A percentile compares a stretch with the other conserved stretches of the same genome.
These are phyloP conservation scores for Mustelus asterias DNA, from an alignment of 2,113 vertebrate genomes.

Conservation along the genomic window DNA sequence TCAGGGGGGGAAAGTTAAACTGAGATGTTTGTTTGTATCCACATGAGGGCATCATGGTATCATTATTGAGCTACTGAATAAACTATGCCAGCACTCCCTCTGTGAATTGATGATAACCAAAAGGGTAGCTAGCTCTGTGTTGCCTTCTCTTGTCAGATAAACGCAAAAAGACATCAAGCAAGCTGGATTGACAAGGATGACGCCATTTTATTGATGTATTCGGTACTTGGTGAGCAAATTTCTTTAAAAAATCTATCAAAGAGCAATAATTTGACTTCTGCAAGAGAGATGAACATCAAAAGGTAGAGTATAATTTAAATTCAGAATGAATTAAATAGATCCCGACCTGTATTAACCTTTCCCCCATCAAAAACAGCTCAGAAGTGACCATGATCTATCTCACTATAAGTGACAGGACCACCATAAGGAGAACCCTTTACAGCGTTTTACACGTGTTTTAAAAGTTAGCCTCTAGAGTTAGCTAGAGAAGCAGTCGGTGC, in stretches of 20 bases:
- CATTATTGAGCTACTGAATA: conserved; percentile 21
- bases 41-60: conserved; percentile 31
- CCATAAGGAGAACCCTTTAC: not conserved
- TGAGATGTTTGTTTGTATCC: conserved; percentile 9
- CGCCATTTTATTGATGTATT: not conserved
- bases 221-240: not conserved
- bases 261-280: not conserved
- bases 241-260: not conserved
- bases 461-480: not conserved
- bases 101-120: not conserved
- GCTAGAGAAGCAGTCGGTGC: not conserved
- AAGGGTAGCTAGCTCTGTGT: no score
- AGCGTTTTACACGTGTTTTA: no score
- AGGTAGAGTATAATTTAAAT: not conserved
- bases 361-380: not conserved
- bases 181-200: not conserved
- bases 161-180: not conserved
- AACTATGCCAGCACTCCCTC: not conserved
- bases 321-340: not conserved
- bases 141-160: not conserved
- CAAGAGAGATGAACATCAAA: not conserved
- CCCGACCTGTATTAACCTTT: not conserved
- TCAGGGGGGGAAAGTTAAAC: not conserved
- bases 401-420: not conserved
- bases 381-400: no score